Evolutionary conservation across 2,797 vertebrate genomes (phyloP).

Genomic region (Tiaroga cobitis): DNA sequence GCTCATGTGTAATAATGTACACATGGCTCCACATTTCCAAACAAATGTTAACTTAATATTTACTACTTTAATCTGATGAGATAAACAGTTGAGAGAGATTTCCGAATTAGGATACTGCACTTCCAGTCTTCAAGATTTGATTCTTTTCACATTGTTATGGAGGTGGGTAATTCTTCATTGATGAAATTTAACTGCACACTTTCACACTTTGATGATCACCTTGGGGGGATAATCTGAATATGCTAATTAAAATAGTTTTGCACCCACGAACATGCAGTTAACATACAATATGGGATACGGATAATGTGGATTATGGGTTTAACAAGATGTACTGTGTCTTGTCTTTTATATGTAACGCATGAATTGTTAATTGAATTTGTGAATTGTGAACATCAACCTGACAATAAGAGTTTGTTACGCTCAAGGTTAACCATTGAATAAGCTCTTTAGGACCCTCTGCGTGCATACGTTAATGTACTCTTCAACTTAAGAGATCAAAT

Average conservation of each 20-base stretch:
- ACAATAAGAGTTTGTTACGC: neutral
- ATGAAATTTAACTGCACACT: slow-evolving; percentile 53
- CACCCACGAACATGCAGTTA: slow-evolving; percentile 32
- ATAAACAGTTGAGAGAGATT: slow-evolving; percentile 10
- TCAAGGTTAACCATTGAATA: slow-evolving; percentile 3
- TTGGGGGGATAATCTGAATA: slow-evolving; percentile 54
- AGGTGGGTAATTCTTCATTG: slow-evolving; percentile 51
- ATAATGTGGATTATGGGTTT: slow-evolving; percentile 43
- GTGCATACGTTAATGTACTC: neutral
- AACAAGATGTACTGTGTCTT: slow-evolving; percentile 29
- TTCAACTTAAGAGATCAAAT: slow-evolving; percentile 43
- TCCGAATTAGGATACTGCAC: slow-evolving; percentile 17
- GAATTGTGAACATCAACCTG: slow-evolving; percentile 4
- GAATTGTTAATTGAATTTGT: slow-evolving; percentile 22
- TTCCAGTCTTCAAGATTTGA: slow-evolving; percentile 33
- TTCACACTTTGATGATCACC: slow-evolving; percentile 56
- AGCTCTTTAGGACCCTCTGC: neutral
- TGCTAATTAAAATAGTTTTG: slow-evolving; percentile 55
- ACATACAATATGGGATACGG: slow-evolving; percentile 32
- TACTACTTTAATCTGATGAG: neutral
- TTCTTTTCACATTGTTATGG: slow-evolving; percentile 44
- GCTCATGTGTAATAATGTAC: slow-evolving; percentile 8
- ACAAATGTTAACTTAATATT: slow-evolving; percentile 21
- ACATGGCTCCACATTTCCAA: neutral
- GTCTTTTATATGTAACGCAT: neutral